Evolutionary conservation across 2,888 invertebrate species (phyloP).

Genomic region (Pterobdella sp.): DNA sequence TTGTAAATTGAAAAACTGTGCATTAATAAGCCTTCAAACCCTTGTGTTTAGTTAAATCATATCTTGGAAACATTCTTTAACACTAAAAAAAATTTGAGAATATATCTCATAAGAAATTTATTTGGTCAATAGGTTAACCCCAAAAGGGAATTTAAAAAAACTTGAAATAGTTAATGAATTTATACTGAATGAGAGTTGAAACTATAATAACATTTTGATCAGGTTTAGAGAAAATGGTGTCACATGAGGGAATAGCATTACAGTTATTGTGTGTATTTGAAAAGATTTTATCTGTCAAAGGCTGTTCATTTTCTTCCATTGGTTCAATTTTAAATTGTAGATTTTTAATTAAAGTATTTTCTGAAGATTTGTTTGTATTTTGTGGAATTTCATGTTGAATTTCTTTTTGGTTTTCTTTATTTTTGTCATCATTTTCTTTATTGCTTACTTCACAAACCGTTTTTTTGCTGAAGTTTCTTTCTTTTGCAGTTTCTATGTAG

Average conservation of each 20-base stretch:
- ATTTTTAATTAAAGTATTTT: background rate
- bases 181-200: background rate
- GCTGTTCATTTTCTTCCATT: background rate
- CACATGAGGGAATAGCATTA: constrained; percentile 4
- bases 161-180: background rate
- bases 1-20: no score
- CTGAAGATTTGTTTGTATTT: background rate
- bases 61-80: no score
- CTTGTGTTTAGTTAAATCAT: no score
- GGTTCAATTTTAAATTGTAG: constrained; percentile 12
- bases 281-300: background rate
- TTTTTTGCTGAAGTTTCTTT: background rate
- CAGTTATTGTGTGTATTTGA: background rate
- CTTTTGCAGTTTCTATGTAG: background rate
- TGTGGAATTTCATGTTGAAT: background rate
- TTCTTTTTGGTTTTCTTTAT: background rate
- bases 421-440: background rate
- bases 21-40: no score
- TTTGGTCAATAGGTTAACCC: background rate
- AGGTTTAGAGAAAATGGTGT: background rate
- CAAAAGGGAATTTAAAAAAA: background rate
- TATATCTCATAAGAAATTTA: background rate
- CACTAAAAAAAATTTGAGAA: no score
- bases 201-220: background rate
- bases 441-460: background rate